Conservation (phyloP, 2,797 vertebrate species). For the Buceros bicornis region DNA sequence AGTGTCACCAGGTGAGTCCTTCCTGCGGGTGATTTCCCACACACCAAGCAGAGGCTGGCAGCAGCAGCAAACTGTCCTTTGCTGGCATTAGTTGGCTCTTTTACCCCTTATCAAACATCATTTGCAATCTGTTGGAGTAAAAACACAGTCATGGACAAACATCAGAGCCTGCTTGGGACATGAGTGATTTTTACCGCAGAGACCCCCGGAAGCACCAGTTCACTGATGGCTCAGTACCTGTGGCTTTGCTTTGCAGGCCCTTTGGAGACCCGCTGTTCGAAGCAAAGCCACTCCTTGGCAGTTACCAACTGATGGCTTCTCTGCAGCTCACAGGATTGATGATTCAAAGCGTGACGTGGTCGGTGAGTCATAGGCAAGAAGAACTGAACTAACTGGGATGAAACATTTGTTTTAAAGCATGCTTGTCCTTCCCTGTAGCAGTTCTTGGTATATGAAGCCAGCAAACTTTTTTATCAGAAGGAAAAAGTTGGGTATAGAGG, state of each 20-base stretch:
- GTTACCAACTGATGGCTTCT: neutral
- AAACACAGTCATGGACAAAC: no score
- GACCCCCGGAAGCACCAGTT: no score
- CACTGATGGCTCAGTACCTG: no score
- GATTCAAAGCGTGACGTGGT: fast-evolving
- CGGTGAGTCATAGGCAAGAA: neutral
- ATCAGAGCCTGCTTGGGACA: no score
- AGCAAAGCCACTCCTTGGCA: neutral
- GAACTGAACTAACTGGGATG: neutral
- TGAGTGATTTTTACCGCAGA: no score
- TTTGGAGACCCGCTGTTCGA: neutral
- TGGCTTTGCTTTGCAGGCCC: neutral
- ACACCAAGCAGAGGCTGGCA: neutral
- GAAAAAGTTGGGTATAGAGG: neutral
- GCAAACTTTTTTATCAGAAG: neutral
- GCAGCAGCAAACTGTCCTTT: neutral
- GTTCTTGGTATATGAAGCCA: neutral
- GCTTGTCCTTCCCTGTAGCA: fast-evolving
- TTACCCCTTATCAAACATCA: neutral
- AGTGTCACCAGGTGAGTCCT: no score
- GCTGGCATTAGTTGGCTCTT: no score
- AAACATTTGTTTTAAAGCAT: no score
- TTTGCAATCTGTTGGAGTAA: neutral
- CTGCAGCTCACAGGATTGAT: fast-evolving
- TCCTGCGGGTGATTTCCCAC: neutral